phyloP scores from a whole-genome alignment of 2,797 vertebrate genomes.

The Cynodonichthys magdalenae region DNA sequence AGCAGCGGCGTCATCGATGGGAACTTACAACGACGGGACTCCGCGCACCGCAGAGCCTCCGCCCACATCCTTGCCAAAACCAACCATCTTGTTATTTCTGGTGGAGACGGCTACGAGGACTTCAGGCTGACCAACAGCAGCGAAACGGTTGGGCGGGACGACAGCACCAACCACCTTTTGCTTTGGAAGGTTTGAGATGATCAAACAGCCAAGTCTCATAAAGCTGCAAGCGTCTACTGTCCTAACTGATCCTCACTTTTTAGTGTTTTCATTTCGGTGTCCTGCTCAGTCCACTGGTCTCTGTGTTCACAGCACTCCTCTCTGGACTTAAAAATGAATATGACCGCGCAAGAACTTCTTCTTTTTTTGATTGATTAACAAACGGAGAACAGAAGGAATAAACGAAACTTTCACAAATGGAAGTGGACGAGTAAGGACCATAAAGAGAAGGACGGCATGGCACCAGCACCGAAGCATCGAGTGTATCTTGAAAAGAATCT shows the following conservation, averaged over 20 bases:
- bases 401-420: slow-evolving; percentile 14
- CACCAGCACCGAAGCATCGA: slow-evolving; percentile 17
- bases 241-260: background rate
- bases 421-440: slow-evolving; percentile 17
- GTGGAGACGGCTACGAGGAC: slow-evolving; percentile 96
- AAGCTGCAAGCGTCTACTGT: slow-evolving; percentile 6
- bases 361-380: slow-evolving; percentile 30
- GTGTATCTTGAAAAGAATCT: slow-evolving; percentile 20
- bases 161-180: slow-evolving; percentile 97
- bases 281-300: slow-evolving; percentile 67
- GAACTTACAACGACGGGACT: slow-evolving; percentile 84
- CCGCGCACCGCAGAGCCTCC: slow-evolving; percentile 81
- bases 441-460: slow-evolving; percentile 19
- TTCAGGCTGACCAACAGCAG: slow-evolving; percentile 95
- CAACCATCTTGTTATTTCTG: slow-evolving; percentile 94
- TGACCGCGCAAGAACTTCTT: slow-evolving; percentile 38
- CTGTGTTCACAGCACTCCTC: slow-evolving; percentile 65
- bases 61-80: slow-evolving; percentile 82
- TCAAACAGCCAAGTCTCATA: background rate
- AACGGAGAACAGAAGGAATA: slow-evolving; percentile 21
- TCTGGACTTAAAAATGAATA: slow-evolving; percentile 43
- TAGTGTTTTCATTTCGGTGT: slow-evolving; percentile 52
- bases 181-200: slow-evolving; percentile 91
- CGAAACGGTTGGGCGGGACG: slow-evolving; percentile 94
- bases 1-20: slow-evolving; percentile 75